phyloP scores from a whole-genome alignment of 2,888 invertebrate species.

The Trachelus tabidus region DNA sequence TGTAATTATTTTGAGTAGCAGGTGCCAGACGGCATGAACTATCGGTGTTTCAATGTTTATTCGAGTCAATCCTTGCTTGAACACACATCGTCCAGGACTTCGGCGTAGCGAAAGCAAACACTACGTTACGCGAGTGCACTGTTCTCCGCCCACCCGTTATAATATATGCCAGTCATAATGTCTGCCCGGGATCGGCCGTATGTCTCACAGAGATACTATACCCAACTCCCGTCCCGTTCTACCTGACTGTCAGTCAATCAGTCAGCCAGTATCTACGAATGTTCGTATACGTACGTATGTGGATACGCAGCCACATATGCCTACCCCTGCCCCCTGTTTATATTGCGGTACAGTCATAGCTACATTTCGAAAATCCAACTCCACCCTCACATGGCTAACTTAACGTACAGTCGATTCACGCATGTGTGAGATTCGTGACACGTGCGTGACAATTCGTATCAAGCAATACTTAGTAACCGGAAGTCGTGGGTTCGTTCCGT shows the following conservation, averaged over 20 bases:
- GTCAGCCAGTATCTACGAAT: not conserved
- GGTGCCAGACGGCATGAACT: constrained; percentile 27
- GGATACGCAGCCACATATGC: not conserved
- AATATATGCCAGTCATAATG: constrained; percentile 24
- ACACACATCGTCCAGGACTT: constrained; percentile 3
- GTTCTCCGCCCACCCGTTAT: constrained; percentile 24
- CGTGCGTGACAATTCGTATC: constrained; percentile 1
- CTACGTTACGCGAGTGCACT: constrained; percentile 19
- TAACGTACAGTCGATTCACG: not conserved
- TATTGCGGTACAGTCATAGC: not conserved
- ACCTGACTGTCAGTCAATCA: not conserved
- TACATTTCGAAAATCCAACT: not conserved
- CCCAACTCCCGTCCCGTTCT: not conserved
- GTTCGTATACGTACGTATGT: not conserved
- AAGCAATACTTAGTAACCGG: not conserved
- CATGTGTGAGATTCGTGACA: not conserved
- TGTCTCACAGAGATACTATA: not conserved
- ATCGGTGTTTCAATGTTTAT: constrained; percentile 40
- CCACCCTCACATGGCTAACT: not conserved
- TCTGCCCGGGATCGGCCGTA: constrained; percentile 10
- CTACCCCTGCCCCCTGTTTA: not conserved
- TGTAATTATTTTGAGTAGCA: constrained; percentile 11
- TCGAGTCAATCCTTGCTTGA: constrained; percentile 45
- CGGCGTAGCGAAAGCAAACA: constrained; percentile 28
- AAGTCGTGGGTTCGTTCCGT: not conserved